Evolutionary conservation across 2,888 invertebrate genomes (phyloP).

Genomic region (Carterocephalus palaemon): DNA sequence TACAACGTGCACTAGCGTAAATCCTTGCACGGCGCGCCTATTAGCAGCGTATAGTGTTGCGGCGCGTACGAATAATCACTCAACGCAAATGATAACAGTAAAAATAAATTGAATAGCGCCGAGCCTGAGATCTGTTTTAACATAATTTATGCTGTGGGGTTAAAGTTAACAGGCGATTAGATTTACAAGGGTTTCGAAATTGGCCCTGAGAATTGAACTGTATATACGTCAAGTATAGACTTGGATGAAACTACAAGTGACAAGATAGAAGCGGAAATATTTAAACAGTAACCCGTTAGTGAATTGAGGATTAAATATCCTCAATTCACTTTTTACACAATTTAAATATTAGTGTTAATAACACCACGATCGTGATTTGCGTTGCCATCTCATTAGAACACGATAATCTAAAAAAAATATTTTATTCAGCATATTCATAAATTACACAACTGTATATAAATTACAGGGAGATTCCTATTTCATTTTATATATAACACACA

Average conservation of each 20-base stretch:
- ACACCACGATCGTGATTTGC: no score
- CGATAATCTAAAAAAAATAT: no score
- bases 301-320: slow-evolving; percentile 2
- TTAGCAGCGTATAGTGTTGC: slow-evolving; percentile 72
- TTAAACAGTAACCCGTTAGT: slow-evolving; percentile 3
- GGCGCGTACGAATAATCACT: slow-evolving; percentile 45
- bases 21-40: slow-evolving; percentile 60
- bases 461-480: no score
- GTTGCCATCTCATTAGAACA: no score
- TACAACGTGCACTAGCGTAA: slow-evolving; percentile 61
- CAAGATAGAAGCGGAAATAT: background rate
- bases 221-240: background rate
- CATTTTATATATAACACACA: no score
- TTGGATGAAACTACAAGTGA: slow-evolving; percentile 7
- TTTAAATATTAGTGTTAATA: no score
- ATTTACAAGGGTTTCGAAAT: background rate
- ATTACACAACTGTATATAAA: no score
- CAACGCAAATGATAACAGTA: slow-evolving; percentile 44
- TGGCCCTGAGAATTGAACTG: no score
- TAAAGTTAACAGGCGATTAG: background rate
- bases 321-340: no score
- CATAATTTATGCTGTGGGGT: background rate
- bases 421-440: no score
- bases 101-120: slow-evolving; percentile 33
- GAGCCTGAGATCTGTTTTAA: background rate